phyloP scores from a whole-genome alignment of 1,140 invertebrate genomes.

The Achroia grisella region DNA sequence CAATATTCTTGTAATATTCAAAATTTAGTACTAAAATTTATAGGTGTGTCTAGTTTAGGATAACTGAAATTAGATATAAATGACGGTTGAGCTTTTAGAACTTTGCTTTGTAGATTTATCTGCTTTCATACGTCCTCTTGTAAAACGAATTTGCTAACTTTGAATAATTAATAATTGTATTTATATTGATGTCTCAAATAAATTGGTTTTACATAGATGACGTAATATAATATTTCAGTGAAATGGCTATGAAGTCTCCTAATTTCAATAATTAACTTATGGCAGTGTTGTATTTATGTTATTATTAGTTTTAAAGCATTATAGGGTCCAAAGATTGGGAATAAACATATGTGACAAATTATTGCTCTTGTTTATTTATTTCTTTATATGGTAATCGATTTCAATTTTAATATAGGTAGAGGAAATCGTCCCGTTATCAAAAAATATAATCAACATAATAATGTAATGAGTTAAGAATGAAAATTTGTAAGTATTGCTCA shows the following conservation, averaged over 20 bases:
- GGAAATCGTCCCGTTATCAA: no score
- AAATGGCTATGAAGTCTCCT: conserved; percentile 36
- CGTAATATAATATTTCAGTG: conserved; percentile 23
- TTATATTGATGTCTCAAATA: conserved; percentile 20
- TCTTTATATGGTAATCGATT: no score
- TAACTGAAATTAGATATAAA: conserved; percentile 57
- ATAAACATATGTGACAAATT: conserved; percentile 73
- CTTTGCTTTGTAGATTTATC: conserved; percentile 58
- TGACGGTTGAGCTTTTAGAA: conserved; percentile 55
- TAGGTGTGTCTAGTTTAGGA: conserved; percentile 56
- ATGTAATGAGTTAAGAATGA: no score
- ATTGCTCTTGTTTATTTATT: conserved; percentile 56
- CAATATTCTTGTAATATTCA: conserved; percentile 42
- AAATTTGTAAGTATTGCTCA: no score
- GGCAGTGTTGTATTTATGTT: conserved; percentile 71
- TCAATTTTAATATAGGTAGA: no score
- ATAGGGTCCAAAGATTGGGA: conserved; percentile 76
- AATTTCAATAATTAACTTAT: conserved; percentile 48
- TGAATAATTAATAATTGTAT: conserved; percentile 13
- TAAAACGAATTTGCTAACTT: conserved; percentile 39
- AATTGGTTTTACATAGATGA: conserved; percentile 40
- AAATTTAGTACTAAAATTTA: conserved; percentile 33
- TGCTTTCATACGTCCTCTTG: conserved; percentile 47
- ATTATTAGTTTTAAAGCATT: conserved; percentile 74
- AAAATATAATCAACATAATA: no score